Percentiles rank a stretch among this genome's conserved stretches.
These are phyloP conservation scores for Mimas tiliae DNA, from an alignment of 2,888 invertebrate species.

Conservation along the genomic window DNA sequence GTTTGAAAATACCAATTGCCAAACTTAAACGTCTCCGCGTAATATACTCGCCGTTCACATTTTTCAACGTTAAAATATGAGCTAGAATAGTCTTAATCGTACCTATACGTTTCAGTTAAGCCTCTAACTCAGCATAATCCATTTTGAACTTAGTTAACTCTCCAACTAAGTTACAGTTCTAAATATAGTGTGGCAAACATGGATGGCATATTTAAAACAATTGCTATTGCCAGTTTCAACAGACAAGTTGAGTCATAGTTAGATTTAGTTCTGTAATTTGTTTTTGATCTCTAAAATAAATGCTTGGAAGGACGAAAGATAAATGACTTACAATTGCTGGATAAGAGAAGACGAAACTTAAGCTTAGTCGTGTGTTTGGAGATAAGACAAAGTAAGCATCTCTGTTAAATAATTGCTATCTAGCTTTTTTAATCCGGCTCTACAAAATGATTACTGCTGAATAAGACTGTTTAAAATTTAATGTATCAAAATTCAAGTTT, in stretches of 20 bases:
- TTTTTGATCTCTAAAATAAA: background rate
- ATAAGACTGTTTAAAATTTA: too few relatives aligned
- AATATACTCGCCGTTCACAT: background rate
- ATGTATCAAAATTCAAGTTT: too few relatives aligned
- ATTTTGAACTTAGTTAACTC: conserved; percentile 6
- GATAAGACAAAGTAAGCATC: too few relatives aligned
- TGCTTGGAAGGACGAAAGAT: background rate
- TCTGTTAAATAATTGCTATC: too few relatives aligned
- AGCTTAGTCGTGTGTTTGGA: too few relatives aligned
- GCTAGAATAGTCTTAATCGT: conserved; percentile 8
- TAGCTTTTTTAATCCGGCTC: too few relatives aligned
- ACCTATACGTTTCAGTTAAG: conserved; percentile 7
- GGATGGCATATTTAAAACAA: conserved; percentile 8
- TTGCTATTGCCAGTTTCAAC: background rate
- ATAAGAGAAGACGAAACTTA: background rate
- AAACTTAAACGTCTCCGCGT: background rate
- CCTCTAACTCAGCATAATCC: conserved; percentile 10
- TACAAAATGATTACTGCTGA: too few relatives aligned
- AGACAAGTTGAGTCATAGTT: conserved; percentile 7
- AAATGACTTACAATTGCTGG: background rate
- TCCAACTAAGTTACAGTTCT: conserved; percentile 2
- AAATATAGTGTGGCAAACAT: conserved; percentile 11
- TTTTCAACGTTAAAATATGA: background rate
- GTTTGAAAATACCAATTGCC: too few relatives aligned
- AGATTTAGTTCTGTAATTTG: background rate